phyloP scores from a whole-genome alignment of 2,797 vertebrate genomes.

The Sebastes matsubarae region DNA sequence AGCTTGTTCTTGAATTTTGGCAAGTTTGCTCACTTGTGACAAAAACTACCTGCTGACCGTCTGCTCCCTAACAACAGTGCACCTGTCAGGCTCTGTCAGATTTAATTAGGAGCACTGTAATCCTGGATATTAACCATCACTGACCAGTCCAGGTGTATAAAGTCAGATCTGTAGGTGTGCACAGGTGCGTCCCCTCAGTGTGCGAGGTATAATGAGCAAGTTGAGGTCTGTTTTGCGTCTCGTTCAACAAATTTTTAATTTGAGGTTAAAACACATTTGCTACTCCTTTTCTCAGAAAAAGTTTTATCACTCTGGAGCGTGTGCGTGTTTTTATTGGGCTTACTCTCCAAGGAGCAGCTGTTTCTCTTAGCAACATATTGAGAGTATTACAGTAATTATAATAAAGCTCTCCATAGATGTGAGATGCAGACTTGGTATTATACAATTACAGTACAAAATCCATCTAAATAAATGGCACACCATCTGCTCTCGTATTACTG shows the following conservation, averaged over 20 bases:
- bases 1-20: not conserved
- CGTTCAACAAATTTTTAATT: not conserved
- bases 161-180: slow-evolving; percentile 14
- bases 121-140: not conserved
- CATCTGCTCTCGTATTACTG: slow-evolving; percentile 34
- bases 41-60: slow-evolving; percentile 20
- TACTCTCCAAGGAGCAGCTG: slow-evolving; percentile 34
- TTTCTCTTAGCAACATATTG: slow-evolving; percentile 45
- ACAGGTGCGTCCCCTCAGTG: slow-evolving; percentile 2
- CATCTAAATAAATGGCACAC: slow-evolving; percentile 34
- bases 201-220: slow-evolving; percentile 7
- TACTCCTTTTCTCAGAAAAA: not conserved
- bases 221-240: not conserved
- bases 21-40: not conserved
- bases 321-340: not conserved
- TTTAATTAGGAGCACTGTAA: slow-evolving; percentile 49
- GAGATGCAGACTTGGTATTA: slow-evolving; percentile 25
- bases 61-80: slow-evolving; percentile 19
- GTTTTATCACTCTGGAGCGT: not conserved
- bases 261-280: not conserved
- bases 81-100: slow-evolving; percentile 26
- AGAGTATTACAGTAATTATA: slow-evolving; percentile 43
- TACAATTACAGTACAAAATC: slow-evolving; percentile 22
- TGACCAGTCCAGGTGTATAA: slow-evolving; percentile 24
- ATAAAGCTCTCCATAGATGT: slow-evolving; percentile 27